A percentile compares a stretch with the other conserved stretches of the same genome.
phyloP scores from a whole-genome alignment of 1,140 invertebrate genomes.

The Atta texana region DNA sequence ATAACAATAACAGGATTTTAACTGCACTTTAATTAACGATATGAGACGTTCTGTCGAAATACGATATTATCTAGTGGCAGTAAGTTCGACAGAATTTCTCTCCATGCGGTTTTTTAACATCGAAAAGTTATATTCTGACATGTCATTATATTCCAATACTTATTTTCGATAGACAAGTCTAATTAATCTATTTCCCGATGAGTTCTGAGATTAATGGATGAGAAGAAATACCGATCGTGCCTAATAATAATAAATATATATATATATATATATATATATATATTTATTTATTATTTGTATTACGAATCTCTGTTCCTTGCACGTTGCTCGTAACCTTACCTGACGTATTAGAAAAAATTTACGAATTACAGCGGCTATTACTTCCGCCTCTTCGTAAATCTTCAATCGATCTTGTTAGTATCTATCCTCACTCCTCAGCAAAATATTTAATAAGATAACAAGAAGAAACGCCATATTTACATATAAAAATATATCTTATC shows the following conservation, averaged over 20 bases:
- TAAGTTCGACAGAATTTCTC: constrained; percentile 27
- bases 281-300: neutral
- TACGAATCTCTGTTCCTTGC: neutral
- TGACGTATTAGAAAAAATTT: constrained; percentile 41
- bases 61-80: constrained; percentile 49
- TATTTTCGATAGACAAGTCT: constrained; percentile 13
- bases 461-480: constrained; percentile 83
- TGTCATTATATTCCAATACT: constrained; percentile 6
- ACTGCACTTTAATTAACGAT: neutral
- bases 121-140: constrained; percentile 26
- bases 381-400: constrained; percentile 9
- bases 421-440: constrained; percentile 69
- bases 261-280: too few relatives aligned
- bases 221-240: constrained; percentile 58
- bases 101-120: neutral
- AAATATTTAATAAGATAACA: constrained; percentile 80
- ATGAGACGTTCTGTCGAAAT: neutral
- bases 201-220: neutral
- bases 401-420: constrained; percentile 40
- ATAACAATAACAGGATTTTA: neutral
- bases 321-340: constrained; percentile 53
- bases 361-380: constrained; percentile 17
- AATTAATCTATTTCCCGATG: constrained; percentile 15
- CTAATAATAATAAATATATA: constrained; percentile 28
- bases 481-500: constrained; percentile 86